These are phyloP conservation scores for Drosophila malerkotliana DNA, from an alignment of 1,140 invertebrate species.

Conservation along the genomic window DNA sequence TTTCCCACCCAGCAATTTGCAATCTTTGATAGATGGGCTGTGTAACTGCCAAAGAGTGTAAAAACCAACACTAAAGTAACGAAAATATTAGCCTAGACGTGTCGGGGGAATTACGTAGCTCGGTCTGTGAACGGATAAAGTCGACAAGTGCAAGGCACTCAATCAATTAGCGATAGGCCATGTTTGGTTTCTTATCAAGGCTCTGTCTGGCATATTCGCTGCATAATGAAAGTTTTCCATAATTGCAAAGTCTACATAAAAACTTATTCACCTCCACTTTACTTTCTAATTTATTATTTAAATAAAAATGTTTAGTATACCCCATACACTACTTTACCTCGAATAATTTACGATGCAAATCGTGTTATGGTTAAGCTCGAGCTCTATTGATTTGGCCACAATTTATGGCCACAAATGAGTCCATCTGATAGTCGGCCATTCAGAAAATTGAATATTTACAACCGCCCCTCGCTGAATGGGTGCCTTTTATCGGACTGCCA, in stretches of 20 bases:
- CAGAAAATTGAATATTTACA: background rate
- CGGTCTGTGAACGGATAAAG: slow-evolving; percentile 21
- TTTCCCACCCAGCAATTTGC: slow-evolving; percentile 41
- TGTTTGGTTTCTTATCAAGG: slow-evolving; percentile 32
- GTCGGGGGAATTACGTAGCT: slow-evolving; percentile 36
- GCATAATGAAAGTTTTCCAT: background rate
- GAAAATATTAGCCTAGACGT: slow-evolving; percentile 19
- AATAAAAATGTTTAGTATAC: background rate
- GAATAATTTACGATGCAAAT: background rate
- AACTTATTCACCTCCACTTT: no score
- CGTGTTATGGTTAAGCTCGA: slow-evolving; percentile 1
- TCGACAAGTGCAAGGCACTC: slow-evolving; percentile 58
- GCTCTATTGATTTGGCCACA: slow-evolving; percentile 26
- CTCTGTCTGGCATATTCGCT: background rate
- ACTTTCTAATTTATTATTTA: background rate
- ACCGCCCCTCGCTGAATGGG: slow-evolving; percentile 8
- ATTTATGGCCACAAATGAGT: slow-evolving; percentile 31
- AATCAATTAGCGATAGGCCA: slow-evolving; percentile 57
- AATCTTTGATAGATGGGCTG: slow-evolving; percentile 53
- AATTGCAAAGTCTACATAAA: background rate
- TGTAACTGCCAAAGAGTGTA: slow-evolving; percentile 51
- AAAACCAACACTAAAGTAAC: slow-evolving; percentile 1
- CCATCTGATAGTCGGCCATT: slow-evolving; percentile 20
- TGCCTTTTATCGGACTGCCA: slow-evolving; percentile 32
- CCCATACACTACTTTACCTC: no score